These are phyloP conservation scores for Acheta domesticus DNA, from an alignment of 2,888 invertebrate species.

Conservation along the genomic window DNA sequence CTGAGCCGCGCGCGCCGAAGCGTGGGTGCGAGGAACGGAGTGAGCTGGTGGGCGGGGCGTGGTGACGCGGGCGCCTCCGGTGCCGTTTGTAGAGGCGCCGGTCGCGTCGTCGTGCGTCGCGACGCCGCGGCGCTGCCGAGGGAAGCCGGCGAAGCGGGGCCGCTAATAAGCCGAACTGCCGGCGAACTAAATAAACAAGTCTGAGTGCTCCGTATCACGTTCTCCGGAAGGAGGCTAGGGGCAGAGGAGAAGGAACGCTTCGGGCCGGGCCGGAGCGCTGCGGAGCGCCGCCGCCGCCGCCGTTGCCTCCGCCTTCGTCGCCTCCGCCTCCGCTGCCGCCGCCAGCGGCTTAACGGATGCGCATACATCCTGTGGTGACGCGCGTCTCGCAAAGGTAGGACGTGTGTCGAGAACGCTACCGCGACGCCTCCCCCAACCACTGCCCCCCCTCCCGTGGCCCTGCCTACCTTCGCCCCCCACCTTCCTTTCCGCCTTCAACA, in stretches of 20 bases:
- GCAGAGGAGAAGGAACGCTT: not conserved
- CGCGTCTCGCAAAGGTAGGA: slow-evolving; percentile 9
- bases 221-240: slow-evolving; percentile 3
- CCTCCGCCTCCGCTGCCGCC: no score
- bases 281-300: no score
- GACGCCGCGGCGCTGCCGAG: not conserved
- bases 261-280: not conserved
- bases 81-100: not conserved
- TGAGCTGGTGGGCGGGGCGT: no score
- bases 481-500: no score
- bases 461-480: no score
- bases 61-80: no score
- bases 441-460: no score
- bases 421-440: no score
- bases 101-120: not conserved
- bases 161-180: slow-evolving; percentile 9
- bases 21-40: no score
- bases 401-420: not conserved
- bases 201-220: slow-evolving; percentile 18
- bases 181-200: slow-evolving; percentile 10
- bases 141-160: slow-evolving; percentile 1
- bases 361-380: slow-evolving; percentile 18
- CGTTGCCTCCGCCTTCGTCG: no score
- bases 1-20: no score
- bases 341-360: not conserved